Evolutionary conservation across 2,797 vertebrate genomes (phyloP).

Genomic region (Hydrolagus colliei): DNA sequence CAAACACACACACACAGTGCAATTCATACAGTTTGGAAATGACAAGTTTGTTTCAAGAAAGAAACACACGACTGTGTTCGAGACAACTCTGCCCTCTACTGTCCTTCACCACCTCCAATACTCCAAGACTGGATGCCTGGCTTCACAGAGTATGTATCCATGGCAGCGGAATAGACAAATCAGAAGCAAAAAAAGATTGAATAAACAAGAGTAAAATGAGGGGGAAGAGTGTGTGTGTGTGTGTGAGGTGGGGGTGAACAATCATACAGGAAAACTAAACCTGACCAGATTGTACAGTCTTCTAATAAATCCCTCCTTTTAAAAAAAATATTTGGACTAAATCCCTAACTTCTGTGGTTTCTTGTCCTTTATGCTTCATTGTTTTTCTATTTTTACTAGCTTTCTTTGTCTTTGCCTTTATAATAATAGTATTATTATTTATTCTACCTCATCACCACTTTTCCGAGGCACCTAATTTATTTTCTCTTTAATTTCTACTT

Average conservation of each 20-base stretch:
- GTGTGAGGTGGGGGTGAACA: no score
- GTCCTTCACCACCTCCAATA: not conserved
- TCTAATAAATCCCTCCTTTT: not conserved
- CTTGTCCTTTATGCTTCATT: not conserved
- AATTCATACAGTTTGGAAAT: no score
- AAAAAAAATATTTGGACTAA: not conserved
- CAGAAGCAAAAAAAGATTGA: not conserved
- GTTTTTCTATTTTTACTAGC: not conserved
- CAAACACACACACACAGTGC: not conserved
- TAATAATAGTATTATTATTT: no score
- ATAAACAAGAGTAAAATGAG: not conserved
- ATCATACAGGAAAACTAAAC: not conserved
- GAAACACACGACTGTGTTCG: no score
- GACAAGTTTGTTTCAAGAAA: no score
- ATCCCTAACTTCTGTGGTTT: not conserved
- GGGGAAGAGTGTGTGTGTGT: no score
- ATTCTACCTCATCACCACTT: not conserved
- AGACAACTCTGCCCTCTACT: constrained; percentile 23
- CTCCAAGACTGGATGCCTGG: not conserved
- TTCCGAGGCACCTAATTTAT: not conserved
- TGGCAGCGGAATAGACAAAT: not conserved
- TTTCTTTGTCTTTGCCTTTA: not conserved
- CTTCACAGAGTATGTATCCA: not conserved
- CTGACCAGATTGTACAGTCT: not conserved
- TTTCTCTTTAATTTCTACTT: not conserved